Percentiles rank a stretch among this genome's conserved stretches.
These are phyloP conservation scores for Neelides folsomi DNA, from an alignment of 2,888 invertebrate genomes.

Conservation along the genomic window DNA sequence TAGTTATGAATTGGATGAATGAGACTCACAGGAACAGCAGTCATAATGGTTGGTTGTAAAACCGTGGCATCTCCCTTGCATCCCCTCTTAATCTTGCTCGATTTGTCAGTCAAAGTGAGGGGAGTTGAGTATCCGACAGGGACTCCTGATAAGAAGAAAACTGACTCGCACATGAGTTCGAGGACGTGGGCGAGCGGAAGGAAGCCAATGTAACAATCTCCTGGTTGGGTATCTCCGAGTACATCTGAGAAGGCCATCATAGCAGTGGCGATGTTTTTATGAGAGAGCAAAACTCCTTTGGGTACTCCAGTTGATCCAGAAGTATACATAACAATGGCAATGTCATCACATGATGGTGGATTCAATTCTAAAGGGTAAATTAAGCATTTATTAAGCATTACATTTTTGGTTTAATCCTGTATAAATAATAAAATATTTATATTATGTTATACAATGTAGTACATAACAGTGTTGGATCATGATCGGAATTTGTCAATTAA, in stretches of 20 bases:
- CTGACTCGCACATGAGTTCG: slow-evolving; percentile 61
- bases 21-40: slow-evolving; percentile 85
- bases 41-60: slow-evolving; percentile 83
- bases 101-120: slow-evolving; percentile 77
- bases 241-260: slow-evolving; percentile 68
- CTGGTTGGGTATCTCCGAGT: slow-evolving; percentile 48
- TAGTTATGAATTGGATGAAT: too few relatives aligned
- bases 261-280: slow-evolving; percentile 66
- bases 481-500: neutral
- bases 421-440: neutral
- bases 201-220: slow-evolving; percentile 84
- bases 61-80: slow-evolving; percentile 87
- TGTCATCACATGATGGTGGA: slow-evolving; percentile 58
- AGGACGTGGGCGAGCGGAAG: slow-evolving; percentile 94
- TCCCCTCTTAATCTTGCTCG: slow-evolving; percentile 91
- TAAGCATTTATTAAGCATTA: slow-evolving; percentile 7
- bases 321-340: slow-evolving; percentile 97
- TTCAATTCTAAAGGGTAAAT: slow-evolving; percentile 42
- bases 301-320: slow-evolving; percentile 93
- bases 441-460: neutral
- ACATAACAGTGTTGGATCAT: neutral
- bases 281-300: slow-evolving; percentile 73
- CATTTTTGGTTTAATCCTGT: neutral
- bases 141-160: slow-evolving; percentile 70
- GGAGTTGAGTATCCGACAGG: slow-evolving; percentile 94